Evolutionary conservation across 1,140 invertebrate genomes (phyloP), one percentile per base, ranked within the genome.

Genomic region (Drosophila simulans): DNA sequence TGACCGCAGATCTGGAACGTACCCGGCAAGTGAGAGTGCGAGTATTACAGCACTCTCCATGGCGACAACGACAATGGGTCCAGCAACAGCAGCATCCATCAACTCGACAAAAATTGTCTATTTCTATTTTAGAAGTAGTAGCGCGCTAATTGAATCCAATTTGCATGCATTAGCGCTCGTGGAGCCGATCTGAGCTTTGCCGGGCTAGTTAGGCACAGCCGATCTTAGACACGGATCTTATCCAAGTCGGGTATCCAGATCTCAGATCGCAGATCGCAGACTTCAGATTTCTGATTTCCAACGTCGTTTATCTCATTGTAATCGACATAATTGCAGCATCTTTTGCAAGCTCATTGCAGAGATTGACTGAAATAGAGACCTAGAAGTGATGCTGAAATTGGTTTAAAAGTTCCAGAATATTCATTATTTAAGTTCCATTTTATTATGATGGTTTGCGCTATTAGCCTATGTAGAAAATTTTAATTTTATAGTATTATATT

Each of bases 81-180:
- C 15, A 25, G 17, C 27, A 15, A 10, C 17, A 20, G 20, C 43
- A 17, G 8, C 7, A 31, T 31, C 31, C 31, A 31, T 31, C 31
- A 31, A 31, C 31, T 31, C 1, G 31, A 31, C 31, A 57, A 48
- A 70, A 70, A 48, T 71, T 49, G 52, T 71, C 68, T 71, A 71
- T 71, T 71, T 71, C 65, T 71, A 71, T 71, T 71, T 71, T 40
- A 49, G 70, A 71, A 71, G 68, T 70, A 70, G 68, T 71, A 52
- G 68, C 15, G 20, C 68, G 68, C 68, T 71, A 71, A 71, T 71
- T 71, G 68, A 71, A 71, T 71, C 52, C 68, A 71, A 71, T 71
- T 71, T 70, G 68, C 68, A 71, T 71, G 68, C 64, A 71, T 71
- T 71, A 71, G 68, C 52, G 66, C 11, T 48, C 66, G 65, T 48